phyloP scores from a whole-genome alignment of 2,113 vertebrate species.

The Sander lucioperca region DNA sequence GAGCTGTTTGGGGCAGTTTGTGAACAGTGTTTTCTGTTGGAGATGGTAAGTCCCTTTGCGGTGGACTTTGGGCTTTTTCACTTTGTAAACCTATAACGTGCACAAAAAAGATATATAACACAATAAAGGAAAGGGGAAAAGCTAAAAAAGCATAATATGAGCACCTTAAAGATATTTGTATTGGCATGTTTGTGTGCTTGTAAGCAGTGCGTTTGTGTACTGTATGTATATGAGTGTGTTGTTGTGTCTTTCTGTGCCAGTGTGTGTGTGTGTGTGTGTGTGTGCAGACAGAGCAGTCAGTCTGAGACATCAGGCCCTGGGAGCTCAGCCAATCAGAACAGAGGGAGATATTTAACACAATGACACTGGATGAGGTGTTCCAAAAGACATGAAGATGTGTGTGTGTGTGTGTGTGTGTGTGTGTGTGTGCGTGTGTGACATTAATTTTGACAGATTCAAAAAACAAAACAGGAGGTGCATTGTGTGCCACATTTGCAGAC shows the following conservation, averaged over 20 bases:
- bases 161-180: conserved; percentile 5
- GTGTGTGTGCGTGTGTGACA: background rate
- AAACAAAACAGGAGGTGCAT: background rate
- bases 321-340: conserved; percentile 51
- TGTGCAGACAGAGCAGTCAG: conserved; percentile 6
- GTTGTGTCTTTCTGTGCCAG: background rate
- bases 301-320: conserved; percentile 25
- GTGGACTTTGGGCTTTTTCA: too few species aligned
- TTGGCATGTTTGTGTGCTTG: conserved; percentile 1
- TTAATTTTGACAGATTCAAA: background rate
- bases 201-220: background rate
- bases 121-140: too few species aligned
- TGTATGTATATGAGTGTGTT: background rate
- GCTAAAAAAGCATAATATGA: too few species aligned
- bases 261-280: conserved; percentile 11
- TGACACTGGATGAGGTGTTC: conserved; percentile 27
- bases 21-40: too few species aligned
- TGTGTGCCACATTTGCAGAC: background rate
- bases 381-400: conserved; percentile 16
- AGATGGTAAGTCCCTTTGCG: too few species aligned
- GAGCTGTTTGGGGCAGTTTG: too few species aligned
- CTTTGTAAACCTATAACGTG: too few species aligned
- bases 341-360: conserved; percentile 18
- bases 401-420: conserved; percentile 12
- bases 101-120: too few species aligned